Percentiles rank a stretch among this genome's conserved stretches.
Conservation (phyloP, 2,113 vertebrate genomes). For the Tinamus guttatus region DNA sequence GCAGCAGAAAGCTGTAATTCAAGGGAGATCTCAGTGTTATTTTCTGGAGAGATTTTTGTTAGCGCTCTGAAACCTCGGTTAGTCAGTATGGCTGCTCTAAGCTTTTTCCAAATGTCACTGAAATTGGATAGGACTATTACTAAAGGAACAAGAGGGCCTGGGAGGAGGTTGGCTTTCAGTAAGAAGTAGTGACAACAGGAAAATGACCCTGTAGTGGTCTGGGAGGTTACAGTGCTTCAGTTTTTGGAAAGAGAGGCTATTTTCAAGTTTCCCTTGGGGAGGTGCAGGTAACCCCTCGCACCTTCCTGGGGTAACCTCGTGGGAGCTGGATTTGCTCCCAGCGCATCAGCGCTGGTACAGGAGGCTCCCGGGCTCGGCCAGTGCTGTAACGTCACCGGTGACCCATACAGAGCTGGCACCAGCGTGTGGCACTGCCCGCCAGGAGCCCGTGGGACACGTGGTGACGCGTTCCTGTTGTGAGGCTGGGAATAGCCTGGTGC, state of each 20-base stretch:
- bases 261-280: not conserved
- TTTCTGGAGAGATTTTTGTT: not conserved
- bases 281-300: not conserved
- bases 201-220: not conserved
- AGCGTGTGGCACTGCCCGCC: not conserved
- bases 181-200: not conserved
- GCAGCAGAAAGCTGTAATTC: not conserved
- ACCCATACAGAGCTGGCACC: not conserved
- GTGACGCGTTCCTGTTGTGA: not conserved
- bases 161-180: not conserved
- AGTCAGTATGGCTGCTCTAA: not conserved
- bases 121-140: not conserved
- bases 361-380: too few relatives aligned
- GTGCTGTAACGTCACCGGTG: not conserved
- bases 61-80: not conserved
- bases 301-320: not conserved
- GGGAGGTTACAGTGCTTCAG: not conserved
- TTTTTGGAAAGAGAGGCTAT: not conserved
- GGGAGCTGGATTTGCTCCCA: too few relatives aligned
- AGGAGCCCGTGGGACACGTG: too few relatives aligned
- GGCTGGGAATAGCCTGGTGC: too few relatives aligned
- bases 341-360: fast-evolving
- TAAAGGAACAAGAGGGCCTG: not conserved
- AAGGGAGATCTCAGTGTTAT: not conserved
- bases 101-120: not conserved